Evolutionary conservation across 2,888 invertebrate species (phyloP), one percentile per base, ranked within the genome.

Genomic region (Falcaria lacertinaria): DNA sequence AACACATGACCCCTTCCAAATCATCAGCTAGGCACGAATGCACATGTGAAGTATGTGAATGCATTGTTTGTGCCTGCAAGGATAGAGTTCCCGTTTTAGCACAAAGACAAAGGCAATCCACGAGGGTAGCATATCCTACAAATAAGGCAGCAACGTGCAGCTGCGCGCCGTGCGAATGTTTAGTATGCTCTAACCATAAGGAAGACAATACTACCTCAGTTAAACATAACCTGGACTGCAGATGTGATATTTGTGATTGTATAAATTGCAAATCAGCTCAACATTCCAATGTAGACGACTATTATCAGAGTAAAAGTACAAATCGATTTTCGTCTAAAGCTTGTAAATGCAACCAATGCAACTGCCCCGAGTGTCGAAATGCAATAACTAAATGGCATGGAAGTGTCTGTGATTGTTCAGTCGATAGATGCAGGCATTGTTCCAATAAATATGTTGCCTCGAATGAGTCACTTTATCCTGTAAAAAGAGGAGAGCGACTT

Each of bases 11-110:
- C 6, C 17, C 5, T 1, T 13, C 17, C 11, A 13, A 17, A 6
- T 6, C 13, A 2, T 13, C 17, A 4, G 13, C 35, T 22, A 14
- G 22, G 11, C 14, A 37, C 2, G 14, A 40, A 16, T 66, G 70
- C 37, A 44, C 38, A 32, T 78, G 74, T 17, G 48, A 50, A 13
- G 44, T 51, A n/a, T 80, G 78, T 39, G 65, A 75, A 48, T 79
- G 74, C 49, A 34, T 71, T 14, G 41, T 46, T 15, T 78, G 73
- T 46, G 49, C 54, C 41, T 52, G 50, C 15, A 61, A 62, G 48
- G 50, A 62, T 35, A 46, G 55, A 32, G 34, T 42, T 4, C 7
- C 6, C 1, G 1, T 5, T 11, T 11, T 11, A 11, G 28, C 11
- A 11, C 28, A 28, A 4, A 28, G 3, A 28, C 8, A 1, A 28